Percentiles rank a stretch among this genome's conserved stretches.
Conservation (phyloP, 2,888 invertebrate genomes). For the Bedellia somnulentella region DNA sequence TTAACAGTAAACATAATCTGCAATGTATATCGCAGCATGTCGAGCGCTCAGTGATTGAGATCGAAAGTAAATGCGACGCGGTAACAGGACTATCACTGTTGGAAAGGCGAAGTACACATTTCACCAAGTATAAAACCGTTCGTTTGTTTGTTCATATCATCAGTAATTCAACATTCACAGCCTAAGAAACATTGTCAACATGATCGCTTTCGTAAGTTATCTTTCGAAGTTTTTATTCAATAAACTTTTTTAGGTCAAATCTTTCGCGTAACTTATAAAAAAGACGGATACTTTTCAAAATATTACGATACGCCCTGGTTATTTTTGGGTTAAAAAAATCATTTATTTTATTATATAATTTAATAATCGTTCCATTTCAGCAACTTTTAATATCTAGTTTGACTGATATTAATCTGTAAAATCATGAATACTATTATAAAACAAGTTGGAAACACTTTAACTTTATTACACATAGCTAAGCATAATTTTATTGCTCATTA, state of each 20-base stretch:
- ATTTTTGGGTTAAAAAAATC: too few relatives aligned
- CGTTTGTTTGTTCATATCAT: slow-evolving; percentile 32
- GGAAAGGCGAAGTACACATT: slow-evolving; percentile 47
- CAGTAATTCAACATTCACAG: slow-evolving; percentile 33
- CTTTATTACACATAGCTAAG: too few relatives aligned
- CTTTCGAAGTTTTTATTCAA: slow-evolving; percentile 1
- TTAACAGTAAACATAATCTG: too few relatives aligned
- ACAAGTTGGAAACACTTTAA: too few relatives aligned
- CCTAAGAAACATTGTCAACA: slow-evolving; percentile 41
- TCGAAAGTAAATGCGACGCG: slow-evolving; percentile 10
- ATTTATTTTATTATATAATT: too few relatives aligned
- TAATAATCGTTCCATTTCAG: too few relatives aligned
- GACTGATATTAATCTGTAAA: too few relatives aligned
- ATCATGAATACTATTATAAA: too few relatives aligned
- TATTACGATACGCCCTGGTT: too few relatives aligned
- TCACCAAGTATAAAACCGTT: slow-evolving; percentile 58
- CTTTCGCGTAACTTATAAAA: neutral
- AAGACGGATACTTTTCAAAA: too few relatives aligned
- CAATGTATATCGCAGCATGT: neutral
- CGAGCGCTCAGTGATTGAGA: slow-evolving; percentile 2
- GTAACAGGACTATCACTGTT: slow-evolving; percentile 43
- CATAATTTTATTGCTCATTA: too few relatives aligned
- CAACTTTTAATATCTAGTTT: too few relatives aligned
- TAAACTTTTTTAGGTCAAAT: neutral
- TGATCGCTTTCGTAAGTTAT: slow-evolving; percentile 53